phyloP scores from a whole-genome alignment of 2,888 invertebrate species.

The Lottia scabra region DNA sequence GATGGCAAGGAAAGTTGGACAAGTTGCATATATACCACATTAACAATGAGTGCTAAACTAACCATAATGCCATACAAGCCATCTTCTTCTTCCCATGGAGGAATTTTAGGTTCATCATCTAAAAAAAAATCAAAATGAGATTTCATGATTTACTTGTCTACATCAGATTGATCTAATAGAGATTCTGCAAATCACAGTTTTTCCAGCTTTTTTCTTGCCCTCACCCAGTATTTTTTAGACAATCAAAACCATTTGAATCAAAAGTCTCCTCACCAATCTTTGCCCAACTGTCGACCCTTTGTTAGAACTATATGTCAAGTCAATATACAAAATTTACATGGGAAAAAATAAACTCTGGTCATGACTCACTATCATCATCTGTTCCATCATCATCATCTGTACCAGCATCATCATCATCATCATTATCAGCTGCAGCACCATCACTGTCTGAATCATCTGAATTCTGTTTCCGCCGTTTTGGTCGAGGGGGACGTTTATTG shows the following conservation, averaged over 20 bases:
- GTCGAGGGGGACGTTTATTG: conserved; percentile 43
- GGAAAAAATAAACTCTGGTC: not conserved
- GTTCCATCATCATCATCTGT: conserved; percentile 47
- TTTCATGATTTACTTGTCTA: too few species aligned
- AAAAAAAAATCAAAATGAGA: conserved; percentile 18
- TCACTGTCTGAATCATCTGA: conserved; percentile 59
- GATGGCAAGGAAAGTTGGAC: conserved; percentile 54
- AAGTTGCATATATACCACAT: too few species aligned
- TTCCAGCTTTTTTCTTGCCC: too few species aligned
- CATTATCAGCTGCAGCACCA: conserved; percentile 60
- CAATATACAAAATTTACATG: too few species aligned
- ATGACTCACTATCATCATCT: conserved; percentile 25
- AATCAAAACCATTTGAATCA: too few species aligned
- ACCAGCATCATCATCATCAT: conserved; percentile 59
- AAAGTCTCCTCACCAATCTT: too few species aligned
- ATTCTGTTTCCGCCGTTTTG: conserved; percentile 40
- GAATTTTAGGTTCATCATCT: conserved; percentile 61
- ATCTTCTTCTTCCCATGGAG: conserved; percentile 70
- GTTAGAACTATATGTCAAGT: too few species aligned
- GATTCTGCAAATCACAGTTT: too few species aligned
- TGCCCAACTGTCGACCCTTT: too few species aligned
- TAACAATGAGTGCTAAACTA: conserved; percentile 27
- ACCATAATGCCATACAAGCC: conserved; percentile 70
- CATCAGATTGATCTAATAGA: too few species aligned
- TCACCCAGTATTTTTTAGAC: too few species aligned